Evolutionary conservation across 2,888 invertebrate species (phyloP), one percentile per base, ranked within the genome.

Genomic region (Drosophila rubida): DNA sequence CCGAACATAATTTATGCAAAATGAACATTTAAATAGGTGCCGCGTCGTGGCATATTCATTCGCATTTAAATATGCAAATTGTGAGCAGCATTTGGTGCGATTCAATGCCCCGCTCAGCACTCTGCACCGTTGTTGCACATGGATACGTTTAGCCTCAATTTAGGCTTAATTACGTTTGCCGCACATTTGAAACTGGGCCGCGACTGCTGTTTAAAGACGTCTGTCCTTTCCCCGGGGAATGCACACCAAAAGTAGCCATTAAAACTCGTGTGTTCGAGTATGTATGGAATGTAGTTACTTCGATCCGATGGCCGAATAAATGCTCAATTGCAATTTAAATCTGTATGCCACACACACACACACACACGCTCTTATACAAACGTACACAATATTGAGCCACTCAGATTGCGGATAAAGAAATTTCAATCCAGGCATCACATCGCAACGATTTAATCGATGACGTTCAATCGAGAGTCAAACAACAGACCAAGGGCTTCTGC

Each of bases 21-120:
- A 70, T 69, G 70, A 59, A 65, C 66, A 70, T 79, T 79, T 79
- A 71, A 77, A 79, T 69, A 74, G 69, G 57, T 73, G 63, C 32
- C 44, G 44, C 65, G 62, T 35, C 41, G 67, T 57, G 64, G 53
- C 50, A 69, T 69, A 75, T 75, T 78, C 67, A 78, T 78, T 67
- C 61, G 55, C 58, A 63, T 70, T 53, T 44, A 53, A 42, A 55
- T 37, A 55, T 55, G 44, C 45, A 55, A 60, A 60, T 51, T 37
- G 51, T 45, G 30, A 53, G 30, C 53, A 35, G 23, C 37, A 67
- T 67, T 67, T 53, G 42, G 39, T 55, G 27, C 57, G 64, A 55
- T 64, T 64, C 63, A 55, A 35, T 68, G 60, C 41, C 45, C 46
- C 23, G 9, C 50, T 39, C 13, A 35, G 13, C 35, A 11, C 13